These are phyloP conservation scores for Parazoanthus swiftii DNA, from an alignment of 92 coral and sea anemone species.

Conservation along the genomic window DNA sequence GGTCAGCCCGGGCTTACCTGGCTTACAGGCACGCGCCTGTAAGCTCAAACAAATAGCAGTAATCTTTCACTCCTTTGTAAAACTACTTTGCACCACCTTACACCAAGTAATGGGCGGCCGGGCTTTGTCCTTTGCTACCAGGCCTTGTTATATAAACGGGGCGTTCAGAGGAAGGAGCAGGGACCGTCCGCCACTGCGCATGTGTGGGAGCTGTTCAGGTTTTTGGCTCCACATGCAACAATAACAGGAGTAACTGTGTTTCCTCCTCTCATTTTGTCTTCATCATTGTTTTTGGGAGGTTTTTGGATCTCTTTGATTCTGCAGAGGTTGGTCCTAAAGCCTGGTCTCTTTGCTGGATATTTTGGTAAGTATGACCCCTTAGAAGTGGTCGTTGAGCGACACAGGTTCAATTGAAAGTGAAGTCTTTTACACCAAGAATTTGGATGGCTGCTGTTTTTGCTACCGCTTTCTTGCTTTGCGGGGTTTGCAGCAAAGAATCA, in stretches of 20 bases:
- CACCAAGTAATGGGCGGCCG: too few species aligned
- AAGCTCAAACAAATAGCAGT: too few species aligned
- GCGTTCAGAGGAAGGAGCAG: constrained; percentile 38
- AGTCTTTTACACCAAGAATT: background rate
- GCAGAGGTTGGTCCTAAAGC: constrained; percentile 3
- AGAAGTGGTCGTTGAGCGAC: constrained; percentile 12
- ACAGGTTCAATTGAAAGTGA: constrained; percentile 30
- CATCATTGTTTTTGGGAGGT: constrained; percentile 22
- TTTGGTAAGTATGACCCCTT: constrained; percentile 21
- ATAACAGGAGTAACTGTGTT: constrained; percentile 43
- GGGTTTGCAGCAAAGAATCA: background rate
- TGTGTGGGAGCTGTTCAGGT: constrained; percentile 42
- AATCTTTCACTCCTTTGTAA: background rate
- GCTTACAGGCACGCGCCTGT: too few species aligned
- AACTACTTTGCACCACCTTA: too few species aligned
- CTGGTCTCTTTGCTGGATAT: constrained; percentile 14
- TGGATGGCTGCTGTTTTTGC: constrained; percentile 5
- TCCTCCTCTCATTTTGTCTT: constrained; percentile 20
- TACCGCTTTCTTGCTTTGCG: background rate
- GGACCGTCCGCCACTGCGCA: constrained; percentile 49
- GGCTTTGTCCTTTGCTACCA: constrained; percentile 18
- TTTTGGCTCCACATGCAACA: constrained; percentile 75
- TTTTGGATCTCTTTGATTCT: background rate
- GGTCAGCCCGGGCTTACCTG: too few species aligned
- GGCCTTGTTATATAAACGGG: constrained; percentile 44